Percentiles rank a stretch among this genome's conserved stretches.
phyloP scores from a whole-genome alignment of 2,888 invertebrate genomes.

The Pyrrhosoma nymphula region DNA sequence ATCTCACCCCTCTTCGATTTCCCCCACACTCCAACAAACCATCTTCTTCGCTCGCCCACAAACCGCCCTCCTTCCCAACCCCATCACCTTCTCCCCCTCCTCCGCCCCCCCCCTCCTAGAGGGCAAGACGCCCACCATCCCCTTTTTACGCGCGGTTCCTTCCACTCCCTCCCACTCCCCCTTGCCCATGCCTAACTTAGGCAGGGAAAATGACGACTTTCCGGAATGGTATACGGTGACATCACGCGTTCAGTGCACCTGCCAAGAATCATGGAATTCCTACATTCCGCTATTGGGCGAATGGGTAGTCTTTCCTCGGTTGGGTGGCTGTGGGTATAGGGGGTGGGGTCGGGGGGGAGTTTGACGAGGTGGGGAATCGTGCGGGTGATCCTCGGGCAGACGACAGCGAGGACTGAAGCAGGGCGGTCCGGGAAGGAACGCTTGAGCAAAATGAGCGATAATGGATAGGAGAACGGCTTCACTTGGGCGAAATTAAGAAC shows the following conservation, averaged over 20 bases:
- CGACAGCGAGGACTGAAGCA: too few relatives aligned
- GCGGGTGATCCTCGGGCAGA: neutral
- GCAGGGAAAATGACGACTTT: slow-evolving; percentile 47
- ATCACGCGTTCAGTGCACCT: slow-evolving; percentile 59
- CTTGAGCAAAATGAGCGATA: neutral
- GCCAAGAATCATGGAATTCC: slow-evolving; percentile 65
- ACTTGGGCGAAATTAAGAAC: neutral
- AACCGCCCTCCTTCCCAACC: neutral
- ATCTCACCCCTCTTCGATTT: neutral
- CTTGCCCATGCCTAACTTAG: neutral
- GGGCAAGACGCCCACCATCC: neutral
- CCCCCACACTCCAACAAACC: too few relatives aligned
- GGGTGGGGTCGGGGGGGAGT: neutral
- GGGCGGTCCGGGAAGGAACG: neutral
- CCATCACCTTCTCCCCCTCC: neutral
- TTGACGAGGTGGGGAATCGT: neutral
- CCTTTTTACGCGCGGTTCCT: neutral
- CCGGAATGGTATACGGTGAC: slow-evolving; percentile 55
- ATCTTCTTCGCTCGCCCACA: neutral
- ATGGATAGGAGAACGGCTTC: neutral
- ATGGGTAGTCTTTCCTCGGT: neutral
- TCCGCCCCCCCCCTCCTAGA: neutral
- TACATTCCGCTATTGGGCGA: slow-evolving; percentile 52
- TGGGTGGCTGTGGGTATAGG: neutral
- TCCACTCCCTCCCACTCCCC: neutral